Evolutionary conservation across 2,888 invertebrate genomes (phyloP), one percentile per base, ranked within the genome.

Genomic region (Ormyrus nitidulus): DNA sequence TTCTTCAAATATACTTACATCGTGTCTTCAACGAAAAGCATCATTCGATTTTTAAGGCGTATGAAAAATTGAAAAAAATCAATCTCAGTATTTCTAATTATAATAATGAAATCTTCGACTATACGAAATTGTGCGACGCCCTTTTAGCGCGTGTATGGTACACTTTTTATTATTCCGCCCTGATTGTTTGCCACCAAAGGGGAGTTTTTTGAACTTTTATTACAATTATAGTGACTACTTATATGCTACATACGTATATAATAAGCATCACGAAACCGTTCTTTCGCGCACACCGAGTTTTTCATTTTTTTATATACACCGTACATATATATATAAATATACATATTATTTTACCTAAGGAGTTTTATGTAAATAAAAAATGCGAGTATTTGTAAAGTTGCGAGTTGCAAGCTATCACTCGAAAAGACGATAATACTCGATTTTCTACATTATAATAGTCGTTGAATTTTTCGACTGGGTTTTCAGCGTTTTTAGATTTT

Each of bases 391-490:
- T 72, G 46, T 62, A 59, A 61, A 48, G 11, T 9, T 5, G 44
- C 9, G 44, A 2, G 70, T 49, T 19, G 70, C 34, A 34, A 34
- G 34, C 34, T 34, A 2, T 59, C 11, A 9, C 6, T 0, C 34
- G 19, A 13, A 59, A 53, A 61, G n/a, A n/a, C 19, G 44, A 58
- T 58, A 13, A 56, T 56, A 58, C 74, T 49, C 74, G 66, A 62
- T 76, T 76, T 76, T 76, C 76, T 76, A 76, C 69, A 68, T 69
- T 61, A 46, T 76, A 46, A 68, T 46, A 62, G 8, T 44, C 54
- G 69, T 62, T 61, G 11, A 51, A 56, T 34, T 70, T 77, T 54
- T 64, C 75, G 75, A 77, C 69, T 58, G 56, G 54, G 56, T 77
- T 70, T 68, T 61, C 46, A 61, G 68, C 77, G 54, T 77, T 68